Evolutionary conservation across 2,888 invertebrate genomes (phyloP), one percentile per base, ranked within the genome.

Genomic region (Drosophila algonquin): DNA sequence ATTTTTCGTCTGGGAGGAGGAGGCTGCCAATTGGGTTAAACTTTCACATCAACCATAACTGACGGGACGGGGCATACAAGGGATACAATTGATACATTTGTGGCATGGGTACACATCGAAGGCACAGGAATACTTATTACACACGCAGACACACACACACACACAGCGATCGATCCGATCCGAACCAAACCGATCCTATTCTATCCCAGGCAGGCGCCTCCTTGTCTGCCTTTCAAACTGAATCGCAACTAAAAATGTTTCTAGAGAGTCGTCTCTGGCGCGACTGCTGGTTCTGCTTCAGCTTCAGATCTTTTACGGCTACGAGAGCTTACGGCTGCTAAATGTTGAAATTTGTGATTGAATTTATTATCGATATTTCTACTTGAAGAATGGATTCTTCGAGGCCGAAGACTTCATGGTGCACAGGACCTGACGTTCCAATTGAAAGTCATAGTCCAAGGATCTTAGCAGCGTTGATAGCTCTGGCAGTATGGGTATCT

Each of bases 361-460:
- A 1, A 27, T 10, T 53, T 56, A 10, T 9, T 16, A 18, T 21
- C 4, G 14, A 14, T 14, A 44, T n/a, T 54, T 40, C 62, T 83
- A 90, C 78, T 90, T 90, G 68, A 92, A 92, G 77, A 92, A 92
- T 21, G 92, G 92, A 90, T 92, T 92, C 74, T 90, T 92, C 16
- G 91, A 91, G 60, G 91, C 90, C 45, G 91, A 90, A 0, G 92
- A 92, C 86, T 92, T 92, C 87, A 92, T 92, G 59, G 92, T 92
- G 82, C 92, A 92, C 54, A 92, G 80, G 45, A 92, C 91, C 85
- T 92, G 92, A 54, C 92, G 91, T 68, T 92, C 92, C 79, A 92
- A 74, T 75, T 91, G 91, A 76, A 92, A 92, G 79, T 92, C 92
- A 81, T 92, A 92, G 65, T 92, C 92, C 57, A 92, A 79, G 45